Evolutionary conservation across 2,113 vertebrate genomes (phyloP), one percentile per base, ranked within the genome.

Genomic region (Upupa epops): DNA sequence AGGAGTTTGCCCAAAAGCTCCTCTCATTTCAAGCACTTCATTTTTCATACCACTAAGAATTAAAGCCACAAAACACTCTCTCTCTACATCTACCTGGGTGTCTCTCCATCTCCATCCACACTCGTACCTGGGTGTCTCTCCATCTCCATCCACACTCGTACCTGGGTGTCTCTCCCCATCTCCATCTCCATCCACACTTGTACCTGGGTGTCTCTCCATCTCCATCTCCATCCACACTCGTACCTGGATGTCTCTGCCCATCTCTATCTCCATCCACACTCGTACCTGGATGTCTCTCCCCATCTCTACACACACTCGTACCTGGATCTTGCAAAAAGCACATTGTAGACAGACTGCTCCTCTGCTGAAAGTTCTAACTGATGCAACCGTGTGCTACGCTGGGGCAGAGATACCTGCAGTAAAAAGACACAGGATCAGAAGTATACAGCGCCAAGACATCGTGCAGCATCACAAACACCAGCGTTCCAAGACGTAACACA

Each of bases 291-390:
- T 66, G n/a, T n/a, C n/a, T n/a, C n/a, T n/a, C n/a, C n/a, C n/a
- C n/a, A 8, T 56, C 51, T 37, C 73, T 59, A 63, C 25, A 56
- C 65, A 74, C 28, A 34, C 59, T 90, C 87, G 34, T 96, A 99
- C 99, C 98, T 98, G 80, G 99, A 99, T 66, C 97, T 98, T 80
- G 98, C 98, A 82, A 99, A 99, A 37, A 99, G 96, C 60, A 99
- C 98, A 15, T 97, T 97, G 32, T 99, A 99, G 40, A 99, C 98
- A 7, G 97, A 92, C 91, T 98, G 96, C 66, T 99, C 99, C 6
- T 99, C 98, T 76, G 96, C 88, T n/a, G 98, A 98, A 74, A 99
- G 98, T 77, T 98, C 98, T 82, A 99, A 95, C 11, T 40, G 97
- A 95, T 99, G 99, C 56, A 99, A 64, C 84, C 92, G 94, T 5